Conservation (phyloP, 2,888 invertebrate species). For the Sinohyriopsis cumingii region DNA sequence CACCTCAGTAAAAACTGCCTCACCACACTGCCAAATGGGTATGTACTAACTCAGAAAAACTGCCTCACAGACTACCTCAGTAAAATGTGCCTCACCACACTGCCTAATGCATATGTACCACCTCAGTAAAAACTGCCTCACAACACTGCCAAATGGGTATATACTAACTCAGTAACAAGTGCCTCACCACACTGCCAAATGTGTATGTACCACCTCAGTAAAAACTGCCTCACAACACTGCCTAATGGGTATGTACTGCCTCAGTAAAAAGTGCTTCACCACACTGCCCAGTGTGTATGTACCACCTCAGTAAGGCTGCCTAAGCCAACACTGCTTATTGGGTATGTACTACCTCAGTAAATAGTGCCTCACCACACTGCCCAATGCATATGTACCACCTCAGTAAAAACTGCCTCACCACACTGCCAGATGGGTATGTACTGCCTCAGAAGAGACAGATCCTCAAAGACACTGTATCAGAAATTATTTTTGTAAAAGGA, state of each 20-base stretch:
- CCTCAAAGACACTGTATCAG: no score
- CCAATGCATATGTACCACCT: constrained; percentile 78
- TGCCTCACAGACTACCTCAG: no score
- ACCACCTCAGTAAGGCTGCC: no score
- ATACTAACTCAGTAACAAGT: constrained; percentile 24
- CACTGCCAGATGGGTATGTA: constrained; percentile 78
- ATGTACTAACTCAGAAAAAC: constrained; percentile 53
- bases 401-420: constrained; percentile 83
- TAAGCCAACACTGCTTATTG: no score
- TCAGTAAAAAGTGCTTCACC: constrained; percentile 85
- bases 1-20: constrained; percentile 89
- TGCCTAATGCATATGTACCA: constrained; percentile 76
- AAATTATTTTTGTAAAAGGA: no score
- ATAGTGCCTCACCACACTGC: constrained; percentile 81
- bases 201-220: constrained; percentile 82
- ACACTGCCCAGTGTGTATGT: constrained; percentile 76
- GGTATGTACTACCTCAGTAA: constrained; percentile 81
- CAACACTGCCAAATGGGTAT: constrained; percentile 81
- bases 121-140: constrained; percentile 85
- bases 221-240: constrained; percentile 79
- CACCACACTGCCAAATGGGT: constrained; percentile 80
- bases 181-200: constrained; percentile 76
- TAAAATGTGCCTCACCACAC: no score
- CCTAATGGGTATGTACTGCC: constrained; percentile 16
- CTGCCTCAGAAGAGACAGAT: constrained; percentile 61